Base-by-base conservation (phyloP, 2,888 invertebrate genomes). In the Drosophila suboccidentalis region DNA sequence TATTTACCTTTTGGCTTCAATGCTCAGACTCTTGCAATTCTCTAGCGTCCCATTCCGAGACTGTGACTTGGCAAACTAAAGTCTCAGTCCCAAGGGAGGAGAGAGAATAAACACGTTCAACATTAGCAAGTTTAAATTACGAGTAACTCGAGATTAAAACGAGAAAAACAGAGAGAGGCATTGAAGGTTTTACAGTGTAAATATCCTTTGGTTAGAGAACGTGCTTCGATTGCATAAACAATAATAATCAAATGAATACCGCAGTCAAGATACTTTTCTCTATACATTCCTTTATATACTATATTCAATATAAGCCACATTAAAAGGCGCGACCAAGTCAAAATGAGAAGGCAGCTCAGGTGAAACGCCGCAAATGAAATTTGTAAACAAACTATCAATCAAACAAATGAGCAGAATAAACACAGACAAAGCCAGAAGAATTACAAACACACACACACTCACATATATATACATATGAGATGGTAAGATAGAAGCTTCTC, bases 371-470 rank as follows among this genome's bases (percentile, higher is more conserved):
- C 77, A 64, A 88, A 83, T 71, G 67, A 86, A 86, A 80, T 85
- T 87, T 81, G 89, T 89, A 85, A 85, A 87, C 85, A 89, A 85
- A 87, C 84, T 89, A 89, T 89, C 85, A 85, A 85, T 85, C 87
- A 85, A 83, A 74, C 76, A 78, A 79, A 78, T 71, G 69, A 57
- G 54, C 57, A 63, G 80, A 65, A 75, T 64, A 78, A 80, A 80
- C 76, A 78, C 39, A 54, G 54, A 44, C 13, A 65, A 65, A 49
- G 11, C 29, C 22, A 71, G 47, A 62, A 62, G 46, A 50, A 17
- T 62, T 26, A 60, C 32, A 71, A 22, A 51, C 6, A 50, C 11
- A 47, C 10, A 58, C 26, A 41, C 10, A 51, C 4, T 13, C 10
- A 50, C 15, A 50, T 19, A 22, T 22, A 13, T 26, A 17, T 5